These are phyloP conservation scores for Apostichopus leukothele DNA, from an alignment of 53 echinoderm and acorn worm species.

Conservation along the genomic window DNA sequence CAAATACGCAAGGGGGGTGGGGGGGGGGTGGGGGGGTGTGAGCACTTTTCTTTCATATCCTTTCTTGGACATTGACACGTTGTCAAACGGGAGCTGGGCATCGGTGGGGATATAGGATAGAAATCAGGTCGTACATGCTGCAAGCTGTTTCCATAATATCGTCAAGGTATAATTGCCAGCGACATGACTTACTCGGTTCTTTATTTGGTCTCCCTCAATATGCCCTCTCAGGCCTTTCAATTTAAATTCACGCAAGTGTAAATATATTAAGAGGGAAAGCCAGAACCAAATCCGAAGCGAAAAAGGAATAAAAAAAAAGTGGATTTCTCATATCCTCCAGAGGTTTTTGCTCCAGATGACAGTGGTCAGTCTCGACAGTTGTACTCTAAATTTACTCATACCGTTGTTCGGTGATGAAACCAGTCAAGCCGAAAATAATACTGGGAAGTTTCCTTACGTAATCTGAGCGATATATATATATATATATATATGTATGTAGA, in stretches of 20 bases:
- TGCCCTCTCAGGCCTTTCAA: conserved; percentile 24
- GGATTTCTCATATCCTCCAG: not conserved
- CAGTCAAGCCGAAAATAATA: conserved; percentile 12
- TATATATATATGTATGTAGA: too few relatives aligned
- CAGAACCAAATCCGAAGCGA: not conserved
- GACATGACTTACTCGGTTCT: conserved; percentile 19
- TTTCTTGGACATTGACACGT: not conserved
- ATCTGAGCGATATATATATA: too few relatives aligned
- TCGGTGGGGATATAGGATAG: too few relatives aligned
- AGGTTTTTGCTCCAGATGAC: not conserved
- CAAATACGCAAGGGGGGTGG: not conserved
- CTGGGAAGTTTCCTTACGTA: not conserved
- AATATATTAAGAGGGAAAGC: not conserved
- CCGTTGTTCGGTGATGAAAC: not conserved
- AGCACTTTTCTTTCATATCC: not conserved
- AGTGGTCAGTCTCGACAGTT: not conserved
- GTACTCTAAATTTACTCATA: too few relatives aligned
- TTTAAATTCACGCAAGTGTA: conserved; percentile 22
- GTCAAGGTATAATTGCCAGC: conserved; percentile 28
- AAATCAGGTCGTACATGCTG: conserved; percentile 25
- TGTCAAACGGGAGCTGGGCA: not conserved
- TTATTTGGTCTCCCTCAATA: not conserved
- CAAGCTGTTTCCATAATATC: conserved; percentile 22
- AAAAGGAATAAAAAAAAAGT: not conserved
- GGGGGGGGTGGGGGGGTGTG: not conserved